phyloP scores from a whole-genome alignment of 2,113 vertebrate species.

The Rhinoderma darwinii region DNA sequence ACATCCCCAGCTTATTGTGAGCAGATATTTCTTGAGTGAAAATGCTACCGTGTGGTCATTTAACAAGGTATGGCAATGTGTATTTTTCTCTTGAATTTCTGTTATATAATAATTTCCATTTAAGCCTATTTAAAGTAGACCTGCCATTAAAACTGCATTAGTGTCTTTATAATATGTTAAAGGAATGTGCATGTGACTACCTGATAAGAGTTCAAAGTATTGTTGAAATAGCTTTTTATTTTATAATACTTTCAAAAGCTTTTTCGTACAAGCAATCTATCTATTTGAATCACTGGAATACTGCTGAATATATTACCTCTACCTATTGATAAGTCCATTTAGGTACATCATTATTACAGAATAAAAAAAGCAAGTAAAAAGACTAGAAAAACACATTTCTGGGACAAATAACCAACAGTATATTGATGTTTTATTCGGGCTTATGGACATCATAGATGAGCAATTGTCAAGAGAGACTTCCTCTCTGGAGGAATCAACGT shows the following conservation, averaged over 20 bases:
- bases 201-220: neutral
- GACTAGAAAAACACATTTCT: neutral
- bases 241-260: neutral
- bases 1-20: neutral
- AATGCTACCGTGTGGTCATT: constrained; percentile 21
- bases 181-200: neutral
- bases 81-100: neutral
- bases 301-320: neutral
- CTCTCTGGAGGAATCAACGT: too few relatives aligned
- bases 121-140: neutral
- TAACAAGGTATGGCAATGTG: constrained; percentile 26
- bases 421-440: too few relatives aligned
- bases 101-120: constrained; percentile 16
- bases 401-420: neutral
- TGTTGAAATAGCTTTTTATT: neutral
- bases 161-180: neutral
- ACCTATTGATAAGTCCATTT: neutral
- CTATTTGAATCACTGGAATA: neutral
- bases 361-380: neutral
- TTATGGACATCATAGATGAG: too few relatives aligned
- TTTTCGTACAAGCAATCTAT: neutral
- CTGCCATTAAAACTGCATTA: constrained; percentile 22
- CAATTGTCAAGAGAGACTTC: too few relatives aligned
- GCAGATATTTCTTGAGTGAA: neutral
- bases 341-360: neutral